Percentiles rank a stretch among this genome's conserved stretches.
phyloP scores from a whole-genome alignment of 2,888 invertebrate genomes.

The Pachliopta kotzebuea region DNA sequence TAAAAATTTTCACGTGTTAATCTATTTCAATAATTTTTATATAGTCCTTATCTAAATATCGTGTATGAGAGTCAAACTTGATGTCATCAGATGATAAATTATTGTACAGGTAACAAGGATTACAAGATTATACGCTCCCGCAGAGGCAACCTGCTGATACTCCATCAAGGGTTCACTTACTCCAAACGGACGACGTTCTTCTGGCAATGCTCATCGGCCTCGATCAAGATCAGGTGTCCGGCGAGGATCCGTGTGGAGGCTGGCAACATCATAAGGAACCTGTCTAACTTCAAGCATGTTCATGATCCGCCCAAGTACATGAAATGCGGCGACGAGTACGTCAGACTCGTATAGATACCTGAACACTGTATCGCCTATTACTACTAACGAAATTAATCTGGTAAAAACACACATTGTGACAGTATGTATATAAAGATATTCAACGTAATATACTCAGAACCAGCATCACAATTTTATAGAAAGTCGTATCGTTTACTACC shows the following conservation, averaged over 20 bases:
- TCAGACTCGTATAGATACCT: neutral
- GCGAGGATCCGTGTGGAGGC: constrained; percentile 12
- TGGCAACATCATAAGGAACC: constrained; percentile 9
- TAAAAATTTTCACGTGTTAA: no score
- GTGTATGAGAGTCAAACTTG: no score
- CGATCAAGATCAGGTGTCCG: constrained; percentile 18
- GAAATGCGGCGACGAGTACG: constrained; percentile 14
- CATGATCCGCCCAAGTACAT: constrained; percentile 18
- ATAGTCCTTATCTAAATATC: no score
- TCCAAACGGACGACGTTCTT: constrained; percentile 14
- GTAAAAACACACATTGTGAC: no score
- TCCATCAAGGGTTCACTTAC: constrained; percentile 21
- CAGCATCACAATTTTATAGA: no score
- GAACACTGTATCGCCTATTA: no score
- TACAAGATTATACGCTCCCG: constrained; percentile 26
- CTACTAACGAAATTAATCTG: no score
- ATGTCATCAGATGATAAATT: no score
- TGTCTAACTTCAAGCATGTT: constrained; percentile 17
- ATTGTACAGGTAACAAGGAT: neutral
- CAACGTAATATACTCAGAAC: no score
- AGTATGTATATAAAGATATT: no score
- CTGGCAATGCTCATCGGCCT: constrained; percentile 24
- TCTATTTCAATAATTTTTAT: no score
- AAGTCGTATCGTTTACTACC: no score
- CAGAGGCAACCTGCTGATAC: constrained; percentile 21